Evolutionary conservation across 2,113 vertebrate species (phyloP).

Genomic region (Myotis davidii): DNA sequence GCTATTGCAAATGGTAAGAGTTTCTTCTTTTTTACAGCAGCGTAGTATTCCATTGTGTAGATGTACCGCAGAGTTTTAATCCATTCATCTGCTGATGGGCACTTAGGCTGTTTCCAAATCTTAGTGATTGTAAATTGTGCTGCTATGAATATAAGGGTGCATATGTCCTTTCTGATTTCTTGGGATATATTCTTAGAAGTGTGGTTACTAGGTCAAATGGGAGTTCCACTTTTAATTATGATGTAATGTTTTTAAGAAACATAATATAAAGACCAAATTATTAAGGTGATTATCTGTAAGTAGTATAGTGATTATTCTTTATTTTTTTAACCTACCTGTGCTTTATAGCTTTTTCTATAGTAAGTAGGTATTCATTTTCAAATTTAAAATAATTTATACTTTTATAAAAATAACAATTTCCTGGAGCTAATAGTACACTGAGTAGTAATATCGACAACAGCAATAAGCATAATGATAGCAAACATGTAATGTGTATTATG

Average conservation of each 20-base stretch:
- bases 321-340: not conserved
- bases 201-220: too few relatives aligned
- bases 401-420: not conserved
- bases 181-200: too few relatives aligned
- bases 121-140: too few relatives aligned
- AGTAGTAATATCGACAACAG: not conserved
- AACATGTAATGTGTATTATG: not conserved
- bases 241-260: not conserved
- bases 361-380: not conserved
- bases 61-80: too few relatives aligned
- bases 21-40: too few relatives aligned
- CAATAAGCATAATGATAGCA: not conserved
- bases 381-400: not conserved
- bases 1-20: too few relatives aligned
- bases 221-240: not conserved
- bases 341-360: not conserved
- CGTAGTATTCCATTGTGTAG: too few relatives aligned
- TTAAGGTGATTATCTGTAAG: not conserved
- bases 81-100: too few relatives aligned
- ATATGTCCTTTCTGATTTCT: too few relatives aligned
- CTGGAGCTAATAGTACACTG: not conserved
- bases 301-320: not conserved
- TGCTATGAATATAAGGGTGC: too few relatives aligned
- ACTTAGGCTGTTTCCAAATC: too few relatives aligned
- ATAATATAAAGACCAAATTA: not conserved